Evolutionary conservation across 2,888 invertebrate genomes (phyloP).

Genomic region (Rotaria socialis): DNA sequence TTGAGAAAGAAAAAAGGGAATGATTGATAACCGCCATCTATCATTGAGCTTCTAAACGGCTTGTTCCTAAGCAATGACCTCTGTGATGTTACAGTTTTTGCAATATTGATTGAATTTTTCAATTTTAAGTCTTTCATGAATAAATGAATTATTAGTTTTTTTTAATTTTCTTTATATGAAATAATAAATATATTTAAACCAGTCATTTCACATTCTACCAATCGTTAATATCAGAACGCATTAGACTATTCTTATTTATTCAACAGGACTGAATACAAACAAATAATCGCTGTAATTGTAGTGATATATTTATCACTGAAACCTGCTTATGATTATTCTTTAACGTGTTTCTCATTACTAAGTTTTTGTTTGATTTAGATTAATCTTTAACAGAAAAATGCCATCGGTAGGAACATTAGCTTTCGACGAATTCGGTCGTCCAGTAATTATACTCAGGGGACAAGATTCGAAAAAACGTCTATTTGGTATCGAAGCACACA

Average conservation of each 20-base stretch:
- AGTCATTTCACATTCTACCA: neutral
- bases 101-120: no score
- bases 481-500: constrained; percentile 90
- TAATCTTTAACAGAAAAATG: constrained; percentile 30
- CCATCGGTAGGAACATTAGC: constrained; percentile 64
- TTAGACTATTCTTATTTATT: no score
- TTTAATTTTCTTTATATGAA: no score
- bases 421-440: constrained; percentile 96
- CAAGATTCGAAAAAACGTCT: constrained; percentile 89
- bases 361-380: neutral
- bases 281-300: neutral
- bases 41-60: neutral
- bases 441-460: constrained; percentile 91
- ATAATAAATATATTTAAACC: no score
- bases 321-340: no score
- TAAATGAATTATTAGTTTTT: no score
- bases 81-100: neutral
- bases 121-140: no score
- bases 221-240: neutral
- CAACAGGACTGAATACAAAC: neutral
- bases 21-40: neutral
- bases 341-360: no score
- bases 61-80: neutral
- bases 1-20: neutral
- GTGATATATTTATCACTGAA: no score